Evolutionary conservation across 2,888 invertebrate genomes (phyloP), one percentile per base, ranked within the genome.

Genomic region (Hemithea aestivaria): DNA sequence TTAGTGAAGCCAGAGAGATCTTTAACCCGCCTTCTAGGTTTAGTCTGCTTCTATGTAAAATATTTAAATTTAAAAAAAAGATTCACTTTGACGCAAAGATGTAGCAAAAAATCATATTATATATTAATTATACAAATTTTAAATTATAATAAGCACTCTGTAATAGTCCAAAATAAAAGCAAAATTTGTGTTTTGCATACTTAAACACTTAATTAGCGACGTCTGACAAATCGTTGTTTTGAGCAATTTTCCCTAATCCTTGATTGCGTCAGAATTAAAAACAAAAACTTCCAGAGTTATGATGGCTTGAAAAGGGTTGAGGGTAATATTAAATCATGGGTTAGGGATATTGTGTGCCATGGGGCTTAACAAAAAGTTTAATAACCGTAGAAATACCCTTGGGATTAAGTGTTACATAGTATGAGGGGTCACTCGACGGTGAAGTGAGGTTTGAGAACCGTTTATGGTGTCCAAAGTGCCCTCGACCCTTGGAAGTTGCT

Each of bases 321-420:
- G 22, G 34, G 8, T 31, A 11, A 34, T 34, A 35, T 40, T 35
- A 40, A 35, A 23, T 23, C 30, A 40, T 40, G 35, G 27, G 10
- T 40, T 8, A 6, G 27, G 6, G 35, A 22, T 27, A 26, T 40
- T 27, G 10, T 29, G 25, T 40, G 22, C 24, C 22, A 20, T 40
- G 39, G 25, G 26, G 35, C 22, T 26, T 10, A 10, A 35, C 40
- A 40, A 30, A 40, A 40, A 40, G 40, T 34, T 40, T 35, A 35
- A 40, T 35, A 35, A 35, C 40, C 40, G 27, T 27, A 23, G 30
- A 20, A 20, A 30, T 24, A 24, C 10, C 35, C 30, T n/a, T 11
- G 16, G 34, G 27, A 40, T 40, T 30, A 30, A 35, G 35, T 35
- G 30, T 31, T 10, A 21, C 23, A 10, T 4, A 16, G 24, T 16